Conservation (phyloP, 2,888 invertebrate genomes). For the Perdita meconis region DNA sequence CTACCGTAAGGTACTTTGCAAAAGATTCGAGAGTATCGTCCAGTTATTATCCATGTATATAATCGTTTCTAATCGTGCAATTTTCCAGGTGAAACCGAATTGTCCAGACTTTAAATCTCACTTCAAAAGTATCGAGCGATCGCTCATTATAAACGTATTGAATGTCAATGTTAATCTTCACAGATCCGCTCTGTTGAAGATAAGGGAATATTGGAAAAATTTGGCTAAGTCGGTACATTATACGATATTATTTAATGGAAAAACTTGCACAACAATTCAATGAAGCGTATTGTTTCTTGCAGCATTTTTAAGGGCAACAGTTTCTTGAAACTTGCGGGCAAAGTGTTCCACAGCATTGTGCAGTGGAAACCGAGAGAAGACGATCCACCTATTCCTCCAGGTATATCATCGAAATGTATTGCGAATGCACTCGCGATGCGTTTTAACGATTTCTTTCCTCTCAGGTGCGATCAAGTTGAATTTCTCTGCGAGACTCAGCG, state of each 20-base stretch:
- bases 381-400: constrained; percentile 91
- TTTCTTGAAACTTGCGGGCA: constrained; percentile 67
- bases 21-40: too few relatives aligned
- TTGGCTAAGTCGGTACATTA: constrained; percentile 85
- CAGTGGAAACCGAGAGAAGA: constrained; percentile 77
- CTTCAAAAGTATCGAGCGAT: constrained; percentile 92
- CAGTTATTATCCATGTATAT: not conserved
- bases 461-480: constrained; percentile 86
- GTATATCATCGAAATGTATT: constrained; percentile 75
- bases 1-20: constrained; percentile 88
- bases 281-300: constrained; percentile 34
- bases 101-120: constrained; percentile 93
- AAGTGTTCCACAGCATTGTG: constrained; percentile 66
- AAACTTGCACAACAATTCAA: constrained; percentile 1
- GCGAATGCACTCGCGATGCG: not conserved
- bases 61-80: not conserved
- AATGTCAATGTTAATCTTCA: constrained; percentile 88
- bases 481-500: constrained; percentile 87
- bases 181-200: constrained; percentile 89
- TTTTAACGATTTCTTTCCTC: not conserved
- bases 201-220: constrained; percentile 86
- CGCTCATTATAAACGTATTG: constrained; percentile 89
- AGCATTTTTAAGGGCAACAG: constrained; percentile 72
- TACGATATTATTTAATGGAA: not conserved
- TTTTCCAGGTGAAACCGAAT: constrained; percentile 89